phyloP scores from a whole-genome alignment of 2,113 vertebrate species.

The Cynocephalus volans region DNA sequence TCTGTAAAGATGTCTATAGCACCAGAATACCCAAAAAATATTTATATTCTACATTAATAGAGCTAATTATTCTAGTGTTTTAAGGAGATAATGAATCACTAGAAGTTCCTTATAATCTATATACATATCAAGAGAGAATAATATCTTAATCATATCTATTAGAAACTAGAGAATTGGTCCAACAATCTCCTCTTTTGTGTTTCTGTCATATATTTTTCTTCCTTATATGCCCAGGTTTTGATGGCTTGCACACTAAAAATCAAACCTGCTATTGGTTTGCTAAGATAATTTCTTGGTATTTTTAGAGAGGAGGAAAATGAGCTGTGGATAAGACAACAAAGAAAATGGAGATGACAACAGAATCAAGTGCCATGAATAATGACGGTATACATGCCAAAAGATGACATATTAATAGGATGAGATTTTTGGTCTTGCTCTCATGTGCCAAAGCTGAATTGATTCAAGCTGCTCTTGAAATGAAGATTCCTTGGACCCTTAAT shows the following conservation, averaged over 20 bases:
- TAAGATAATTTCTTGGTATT: slow-evolving; percentile 6
- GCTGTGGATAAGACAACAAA: slow-evolving; percentile 19
- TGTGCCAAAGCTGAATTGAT: slow-evolving; percentile 76
- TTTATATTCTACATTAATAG: slow-evolving; percentile 5
- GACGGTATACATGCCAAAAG: slow-evolving; percentile 63
- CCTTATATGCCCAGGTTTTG: not conserved
- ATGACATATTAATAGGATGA: slow-evolving; percentile 69
- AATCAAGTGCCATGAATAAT: not conserved
- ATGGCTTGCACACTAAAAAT: not conserved
- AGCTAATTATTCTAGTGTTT: not conserved
- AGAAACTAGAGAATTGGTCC: not conserved
- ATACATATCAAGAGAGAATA: not conserved
- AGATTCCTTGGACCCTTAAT: slow-evolving; percentile 23
- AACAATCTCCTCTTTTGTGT: not conserved
- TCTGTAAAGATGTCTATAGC: not conserved
- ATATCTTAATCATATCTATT: not conserved
- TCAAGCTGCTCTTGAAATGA: slow-evolving; percentile 78
- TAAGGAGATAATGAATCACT: not conserved
- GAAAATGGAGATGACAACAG: slow-evolving; percentile 56
- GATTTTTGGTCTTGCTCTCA: slow-evolving; percentile 47
- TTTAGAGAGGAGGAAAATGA: not conserved
- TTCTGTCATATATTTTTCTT: not conserved
- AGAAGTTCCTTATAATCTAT: not conserved
- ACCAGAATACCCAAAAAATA: slow-evolving; percentile 31
- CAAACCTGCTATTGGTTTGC: not conserved